Conservation (phyloP, 2,888 invertebrate species). For the Cylindroiulus punctatus region DNA sequence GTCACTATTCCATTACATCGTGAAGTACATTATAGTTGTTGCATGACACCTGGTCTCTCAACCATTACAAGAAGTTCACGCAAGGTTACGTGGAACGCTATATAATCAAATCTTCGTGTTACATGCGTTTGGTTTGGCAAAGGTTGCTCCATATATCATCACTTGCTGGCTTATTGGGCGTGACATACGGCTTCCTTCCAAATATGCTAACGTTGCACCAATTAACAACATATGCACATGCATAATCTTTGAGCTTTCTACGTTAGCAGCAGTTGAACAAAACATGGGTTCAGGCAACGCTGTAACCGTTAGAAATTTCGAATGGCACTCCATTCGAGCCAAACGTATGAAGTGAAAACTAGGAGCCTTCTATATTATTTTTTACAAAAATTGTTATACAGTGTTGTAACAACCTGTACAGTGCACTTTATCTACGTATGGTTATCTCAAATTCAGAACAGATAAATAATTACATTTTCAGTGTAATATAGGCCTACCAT, state of each 20-base stretch:
- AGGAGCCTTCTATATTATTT: too few species aligned
- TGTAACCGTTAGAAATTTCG: too few species aligned
- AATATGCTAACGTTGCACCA: not conserved
- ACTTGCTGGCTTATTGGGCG: conserved; percentile 30
- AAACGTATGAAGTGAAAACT: too few species aligned
- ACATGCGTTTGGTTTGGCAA: conserved; percentile 10
- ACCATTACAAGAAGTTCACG: conserved; percentile 43
- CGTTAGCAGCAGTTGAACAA: too few species aligned
- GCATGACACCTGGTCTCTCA: conserved; percentile 40
- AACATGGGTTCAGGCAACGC: too few species aligned
- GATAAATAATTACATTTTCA: too few species aligned
- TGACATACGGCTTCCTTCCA: not conserved
- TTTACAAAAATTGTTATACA: too few species aligned
- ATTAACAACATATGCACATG: not conserved
- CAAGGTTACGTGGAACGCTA: conserved; percentile 21
- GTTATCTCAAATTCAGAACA: too few species aligned
- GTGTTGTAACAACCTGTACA: too few species aligned
- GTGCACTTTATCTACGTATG: too few species aligned
- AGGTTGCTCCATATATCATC: conserved; percentile 2
- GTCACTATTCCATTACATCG: conserved; percentile 43
- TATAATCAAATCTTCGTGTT: conserved; percentile 43
- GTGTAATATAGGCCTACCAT: too few species aligned
- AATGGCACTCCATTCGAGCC: too few species aligned
- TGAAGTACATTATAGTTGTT: conserved; percentile 36
- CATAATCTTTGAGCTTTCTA: not conserved